Percentiles rank a stretch among this genome's conserved stretches.
Evolutionary conservation across 1,140 invertebrate genomes (phyloP).

Genomic region (Ephestia elutella): DNA sequence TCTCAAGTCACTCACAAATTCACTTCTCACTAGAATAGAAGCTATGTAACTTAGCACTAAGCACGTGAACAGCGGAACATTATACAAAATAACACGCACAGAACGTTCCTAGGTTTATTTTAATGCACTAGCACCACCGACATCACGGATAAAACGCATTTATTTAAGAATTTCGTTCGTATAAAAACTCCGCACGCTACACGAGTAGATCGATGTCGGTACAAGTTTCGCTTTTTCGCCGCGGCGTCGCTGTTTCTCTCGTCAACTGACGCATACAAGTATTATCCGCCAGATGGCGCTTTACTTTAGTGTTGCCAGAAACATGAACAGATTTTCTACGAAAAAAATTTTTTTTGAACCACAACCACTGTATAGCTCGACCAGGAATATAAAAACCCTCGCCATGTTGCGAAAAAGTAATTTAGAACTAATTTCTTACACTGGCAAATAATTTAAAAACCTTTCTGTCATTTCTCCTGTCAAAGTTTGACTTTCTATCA

Average conservation of each 20-base stretch:
- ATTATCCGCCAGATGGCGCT: conserved; percentile 37
- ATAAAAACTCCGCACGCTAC: conserved; percentile 45
- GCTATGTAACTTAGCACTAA: conserved; percentile 58
- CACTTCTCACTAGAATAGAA: conserved; percentile 30
- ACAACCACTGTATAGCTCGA: too few relatives aligned
- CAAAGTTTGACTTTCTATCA: too few relatives aligned
- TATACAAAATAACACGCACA: conserved; percentile 57
- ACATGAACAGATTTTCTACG: not conserved
- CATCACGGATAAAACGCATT: conserved; percentile 56
- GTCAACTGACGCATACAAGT: not conserved
- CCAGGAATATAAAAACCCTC: too few relatives aligned
- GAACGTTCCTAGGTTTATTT: conserved; percentile 44
- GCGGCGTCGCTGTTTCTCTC: conserved; percentile 34
- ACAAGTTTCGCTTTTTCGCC: conserved; percentile 49
- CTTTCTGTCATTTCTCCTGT: too few relatives aligned
- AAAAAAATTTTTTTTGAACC: too few relatives aligned
- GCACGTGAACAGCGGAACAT: conserved; percentile 55
- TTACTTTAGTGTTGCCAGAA: not conserved
- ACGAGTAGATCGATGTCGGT: conserved; percentile 65
- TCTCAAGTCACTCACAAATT: conserved; percentile 49
- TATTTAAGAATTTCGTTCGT: conserved; percentile 47
- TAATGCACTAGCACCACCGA: conserved; percentile 64
- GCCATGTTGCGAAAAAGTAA: too few relatives aligned
- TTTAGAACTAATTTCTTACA: too few relatives aligned
- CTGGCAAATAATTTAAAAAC: too few relatives aligned